Base-by-base conservation (phyloP, 2,888 invertebrate genomes). In the Drosophila anomelani region DNA sequence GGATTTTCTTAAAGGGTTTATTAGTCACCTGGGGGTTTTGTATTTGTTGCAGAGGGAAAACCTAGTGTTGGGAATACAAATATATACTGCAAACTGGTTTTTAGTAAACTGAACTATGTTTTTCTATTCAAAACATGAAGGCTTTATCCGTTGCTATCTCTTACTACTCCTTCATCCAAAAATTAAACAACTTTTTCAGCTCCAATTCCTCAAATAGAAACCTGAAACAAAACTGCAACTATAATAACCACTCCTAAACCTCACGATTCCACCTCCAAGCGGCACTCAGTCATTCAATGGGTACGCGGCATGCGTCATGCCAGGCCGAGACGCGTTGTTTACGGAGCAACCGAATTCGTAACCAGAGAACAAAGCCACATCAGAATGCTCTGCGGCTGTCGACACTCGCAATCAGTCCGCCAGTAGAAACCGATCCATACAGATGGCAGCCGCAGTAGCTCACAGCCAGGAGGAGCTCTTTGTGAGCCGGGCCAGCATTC, bases 351-450 rank as follows among this genome's bases (percentile, higher is more conserved):
- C 55, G 38, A 51, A 44, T 38, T 44, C 75, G 53, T 47, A 71
- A 55, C 46, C 60, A 56, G 64, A 81, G 73, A 81, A 86, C 76
- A 88, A 87, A 81, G 71, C 71, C 81, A 62, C 78, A 74, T 47
- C 69, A 84, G 77, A 68, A 70, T 47, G 47, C 68, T 39, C 39
- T 66, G 63, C 47, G 38, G 38, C 63, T 70, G 80, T 70, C 83
- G 75, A 53, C 73, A 62, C 57, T 76, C 75, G 67, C 69, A 83
- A 62, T 74, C 87, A 84, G 84, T 84, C 84, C 68, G 77, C 76
- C 75, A 77, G 61, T 72, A 67, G 75, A 59, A 81, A 75, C 81
- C 76, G 80, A 88, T 66, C 67, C 73, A 72, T 39, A 68, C 79
- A 88, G 85, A 87, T 88, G 77, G 80, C 81, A 73, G 78, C 73